These are phyloP conservation scores for Tholera decimalis DNA, from an alignment of 2,888 invertebrate genomes.

Conservation along the genomic window DNA sequence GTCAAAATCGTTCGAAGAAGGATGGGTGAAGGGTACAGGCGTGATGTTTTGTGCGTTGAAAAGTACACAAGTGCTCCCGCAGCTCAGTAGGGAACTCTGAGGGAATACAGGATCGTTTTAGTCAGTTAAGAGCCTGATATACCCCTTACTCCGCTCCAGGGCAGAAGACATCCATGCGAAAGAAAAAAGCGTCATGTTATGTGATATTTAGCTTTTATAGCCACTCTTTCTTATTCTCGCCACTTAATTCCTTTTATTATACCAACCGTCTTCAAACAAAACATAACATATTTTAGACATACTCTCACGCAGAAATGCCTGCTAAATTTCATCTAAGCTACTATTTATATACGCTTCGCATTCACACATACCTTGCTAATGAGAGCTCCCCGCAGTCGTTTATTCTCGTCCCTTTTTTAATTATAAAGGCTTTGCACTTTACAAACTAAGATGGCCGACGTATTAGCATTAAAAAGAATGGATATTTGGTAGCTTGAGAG, in stretches of 20 bases:
- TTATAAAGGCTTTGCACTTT: conserved; percentile 41
- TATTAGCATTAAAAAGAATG: conserved; percentile 2
- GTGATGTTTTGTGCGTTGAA: too few relatives aligned
- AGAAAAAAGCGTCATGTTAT: not conserved
- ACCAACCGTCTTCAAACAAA: not conserved
- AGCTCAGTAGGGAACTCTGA: too few relatives aligned
- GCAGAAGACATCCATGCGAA: too few relatives aligned
- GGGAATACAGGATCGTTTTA: too few relatives aligned
- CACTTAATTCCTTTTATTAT: not conserved
- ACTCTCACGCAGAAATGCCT: conserved; percentile 20
- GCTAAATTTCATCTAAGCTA: conserved; percentile 33
- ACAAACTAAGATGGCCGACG: conserved; percentile 36
- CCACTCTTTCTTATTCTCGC: not conserved
- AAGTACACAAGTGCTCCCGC: too few relatives aligned
- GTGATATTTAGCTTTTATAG: not conserved
- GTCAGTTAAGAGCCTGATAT: too few relatives aligned
- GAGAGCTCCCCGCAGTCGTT: conserved; percentile 37
- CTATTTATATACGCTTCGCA: conserved; percentile 33
- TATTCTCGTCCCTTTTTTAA: conserved; percentile 46
- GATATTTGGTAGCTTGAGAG: not conserved
- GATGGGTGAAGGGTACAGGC: too few relatives aligned
- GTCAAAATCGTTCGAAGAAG: too few relatives aligned
- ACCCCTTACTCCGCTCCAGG: too few relatives aligned
- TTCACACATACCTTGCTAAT: conserved; percentile 44
- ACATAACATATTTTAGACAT: conserved; percentile 19